Evolutionary conservation across 2,888 invertebrate genomes (phyloP), one percentile per base, ranked within the genome.

Genomic region (Standfussiana lucernea): DNA sequence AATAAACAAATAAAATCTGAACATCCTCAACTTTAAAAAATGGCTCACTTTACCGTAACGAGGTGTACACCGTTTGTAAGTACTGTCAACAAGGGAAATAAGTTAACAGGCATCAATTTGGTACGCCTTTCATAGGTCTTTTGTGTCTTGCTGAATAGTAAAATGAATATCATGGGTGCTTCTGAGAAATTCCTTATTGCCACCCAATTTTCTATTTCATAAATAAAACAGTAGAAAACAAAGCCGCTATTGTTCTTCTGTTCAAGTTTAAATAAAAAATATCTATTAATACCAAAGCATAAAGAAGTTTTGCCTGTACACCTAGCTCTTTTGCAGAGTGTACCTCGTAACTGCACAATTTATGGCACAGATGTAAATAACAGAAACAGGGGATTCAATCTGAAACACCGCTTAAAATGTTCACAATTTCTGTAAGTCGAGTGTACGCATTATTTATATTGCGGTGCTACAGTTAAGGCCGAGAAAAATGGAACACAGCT

Each of bases 391-490:
- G 76, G 75, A 82, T 80, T 47, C 79, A 81, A 82, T 82, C 64
- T 81, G 71, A 66, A 85, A 79, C 75, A 85, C 69, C 67, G 77
- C 72, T 84, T 80, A 81, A 85, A 84, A 84, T 85, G 84, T 87
- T 86, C 83, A 87, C 88, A 86, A 85, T 89, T 92, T 86, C 86
- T 89, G 87, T 87, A 84, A 90, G 89, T 88, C 86, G 88, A 87
- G 86, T 84, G 80, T 84, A 86, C 81, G 85, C 88, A 86, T 91
- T 90, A 89, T 90, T 91, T 90, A 90, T 89, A 85, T 64, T 77
- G 50, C 56, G 50, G 11, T 59, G 35, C 2, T 88, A 87, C 87
- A 88, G 11, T 86, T 79, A 45, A 45, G 69, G 77, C 67, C 81
- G 72, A 40, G 35, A 32, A 75, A 74, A 69, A 81, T 56, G 28